Conservation (phyloP, 2,888 invertebrate species). For the Penaeus monodon region DNA sequence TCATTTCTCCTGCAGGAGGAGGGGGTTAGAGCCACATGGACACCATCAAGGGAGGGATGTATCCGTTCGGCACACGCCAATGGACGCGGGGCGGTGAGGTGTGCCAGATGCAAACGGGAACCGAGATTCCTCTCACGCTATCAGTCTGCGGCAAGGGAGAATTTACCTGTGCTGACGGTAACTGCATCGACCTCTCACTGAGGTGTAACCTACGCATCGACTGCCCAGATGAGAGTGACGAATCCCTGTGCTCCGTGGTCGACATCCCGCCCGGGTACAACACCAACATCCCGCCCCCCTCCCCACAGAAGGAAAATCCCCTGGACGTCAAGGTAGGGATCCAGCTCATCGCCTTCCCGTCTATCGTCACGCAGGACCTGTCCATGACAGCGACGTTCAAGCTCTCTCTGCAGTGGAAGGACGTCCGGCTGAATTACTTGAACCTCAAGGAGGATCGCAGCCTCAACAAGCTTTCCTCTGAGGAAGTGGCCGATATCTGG, state of each 20-base stretch:
- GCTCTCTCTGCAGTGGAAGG: slow-evolving; percentile 48
- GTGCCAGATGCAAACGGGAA: slow-evolving; percentile 23
- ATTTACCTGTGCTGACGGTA: slow-evolving; percentile 40
- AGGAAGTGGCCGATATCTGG: slow-evolving; percentile 44
- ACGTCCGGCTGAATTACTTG: slow-evolving; percentile 43
- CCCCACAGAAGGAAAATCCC: too few species aligned
- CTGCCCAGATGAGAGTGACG: slow-evolving; percentile 43
- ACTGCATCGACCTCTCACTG: slow-evolving; percentile 27
- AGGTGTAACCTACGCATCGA: slow-evolving; percentile 38
- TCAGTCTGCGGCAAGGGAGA: slow-evolving; percentile 35
- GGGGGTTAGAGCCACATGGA: slow-evolving; percentile 4
- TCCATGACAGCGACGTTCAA: slow-evolving; percentile 27
- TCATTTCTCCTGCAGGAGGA: too few species aligned
- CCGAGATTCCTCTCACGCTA: slow-evolving; percentile 21
- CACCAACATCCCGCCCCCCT: slow-evolving; percentile 30
- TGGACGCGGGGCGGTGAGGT: slow-evolving; percentile 23
- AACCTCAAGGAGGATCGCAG: slow-evolving; percentile 55
- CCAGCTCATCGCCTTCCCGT: slow-evolving; percentile 30
- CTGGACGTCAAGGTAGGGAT: too few species aligned
- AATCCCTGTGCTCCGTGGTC: slow-evolving; percentile 32
- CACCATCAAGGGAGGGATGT: slow-evolving; percentile 14
- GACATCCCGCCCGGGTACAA: slow-evolving; percentile 32
- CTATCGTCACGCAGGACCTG: slow-evolving; percentile 38
- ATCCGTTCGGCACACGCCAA: slow-evolving; percentile 37
- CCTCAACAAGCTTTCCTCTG: slow-evolving; percentile 30